Evolutionary conservation across 2,797 vertebrate genomes (phyloP), one percentile per base, ranked within the genome.

Genomic region (Nyctibius grandis): DNA sequence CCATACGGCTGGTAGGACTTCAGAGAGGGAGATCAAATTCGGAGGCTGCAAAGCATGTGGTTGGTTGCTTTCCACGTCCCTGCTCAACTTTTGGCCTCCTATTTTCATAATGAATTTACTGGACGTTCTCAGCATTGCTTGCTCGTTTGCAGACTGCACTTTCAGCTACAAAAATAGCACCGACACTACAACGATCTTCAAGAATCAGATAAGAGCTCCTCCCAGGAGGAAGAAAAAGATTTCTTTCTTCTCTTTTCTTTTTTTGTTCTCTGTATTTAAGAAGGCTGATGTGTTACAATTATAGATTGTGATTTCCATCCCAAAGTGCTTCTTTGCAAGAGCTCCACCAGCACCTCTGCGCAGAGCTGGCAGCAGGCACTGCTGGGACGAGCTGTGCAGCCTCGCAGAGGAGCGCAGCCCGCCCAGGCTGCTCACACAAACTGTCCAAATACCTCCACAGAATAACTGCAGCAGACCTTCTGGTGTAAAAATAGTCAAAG

Each of bases 171-270:
- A 92, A 96, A 97, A 97, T 95, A 97, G 94, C 57, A 23, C 91
- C 95, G 94, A 83, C 90, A 42, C 88, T 96, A 60, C 95, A 97
- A 95, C 0, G 5, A 88, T 94, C 91, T 88, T 97, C 51, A 60
- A 70, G 95, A 93, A 97, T 97, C 95, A 97, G 91, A 96, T 84
- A 95, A 91, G 83, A 93, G 92, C 83, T 85, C 93, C 92, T 97
- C 95, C 96, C 91, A 94, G 75, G 86, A 96, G 93, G 84, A 94
- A 93, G 75, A 92, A 80, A 95, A 85, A 57, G 57, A 47, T 75
- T 94, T 79, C 88, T 95, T 91, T 95, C 70, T 95, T 94, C 77
- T 75, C 40, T 63, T 81, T 50, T 64, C 13, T 77, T 86, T 85
- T 89, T 78, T 84, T 79, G 9, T 45, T 67, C 67, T 83, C 72